These are phyloP conservation scores for Scaptomyza caliginosa DNA, from an alignment of 2,888 invertebrate genomes.

Conservation along the genomic window DNA sequence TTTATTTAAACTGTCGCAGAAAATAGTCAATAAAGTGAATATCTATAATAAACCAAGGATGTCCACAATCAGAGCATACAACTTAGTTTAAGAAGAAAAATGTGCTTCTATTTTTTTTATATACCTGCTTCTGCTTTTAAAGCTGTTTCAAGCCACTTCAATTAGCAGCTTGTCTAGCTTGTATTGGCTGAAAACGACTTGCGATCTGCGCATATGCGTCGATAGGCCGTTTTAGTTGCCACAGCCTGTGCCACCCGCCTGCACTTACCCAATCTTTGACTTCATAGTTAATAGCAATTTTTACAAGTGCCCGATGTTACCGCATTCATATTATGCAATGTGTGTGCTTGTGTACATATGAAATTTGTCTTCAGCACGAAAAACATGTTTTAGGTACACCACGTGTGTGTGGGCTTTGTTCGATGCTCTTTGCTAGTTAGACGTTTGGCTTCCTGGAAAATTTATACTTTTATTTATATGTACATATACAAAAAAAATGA, in stretches of 20 bases:
- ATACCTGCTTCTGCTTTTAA: too few relatives aligned
- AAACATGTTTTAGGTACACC: conserved; percentile 54
- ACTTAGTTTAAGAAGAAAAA: too few relatives aligned
- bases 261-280: conserved; percentile 1
- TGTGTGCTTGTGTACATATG: conserved; percentile 42
- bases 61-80: too few relatives aligned
- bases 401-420: conserved; percentile 19
- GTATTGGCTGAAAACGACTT: conserved; percentile 76
- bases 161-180: conserved; percentile 65
- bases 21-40: too few relatives aligned
- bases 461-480: too few relatives aligned
- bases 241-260: conserved; percentile 6
- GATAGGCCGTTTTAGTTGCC: conserved; percentile 45
- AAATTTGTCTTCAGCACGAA: conserved; percentile 54
- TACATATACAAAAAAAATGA: too few relatives aligned
- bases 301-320: conserved; percentile 70
- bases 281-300: conserved; percentile 38
- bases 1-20: too few relatives aligned
- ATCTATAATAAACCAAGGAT: too few relatives aligned
- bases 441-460: conserved; percentile 52
- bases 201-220: conserved; percentile 58
- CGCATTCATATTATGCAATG: conserved; percentile 66
- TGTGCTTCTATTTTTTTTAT: too few relatives aligned
- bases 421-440: neutral
- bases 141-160: too few relatives aligned